Conservation (phyloP, 1,140 invertebrate species). For the Drosophila suzukii region DNA sequence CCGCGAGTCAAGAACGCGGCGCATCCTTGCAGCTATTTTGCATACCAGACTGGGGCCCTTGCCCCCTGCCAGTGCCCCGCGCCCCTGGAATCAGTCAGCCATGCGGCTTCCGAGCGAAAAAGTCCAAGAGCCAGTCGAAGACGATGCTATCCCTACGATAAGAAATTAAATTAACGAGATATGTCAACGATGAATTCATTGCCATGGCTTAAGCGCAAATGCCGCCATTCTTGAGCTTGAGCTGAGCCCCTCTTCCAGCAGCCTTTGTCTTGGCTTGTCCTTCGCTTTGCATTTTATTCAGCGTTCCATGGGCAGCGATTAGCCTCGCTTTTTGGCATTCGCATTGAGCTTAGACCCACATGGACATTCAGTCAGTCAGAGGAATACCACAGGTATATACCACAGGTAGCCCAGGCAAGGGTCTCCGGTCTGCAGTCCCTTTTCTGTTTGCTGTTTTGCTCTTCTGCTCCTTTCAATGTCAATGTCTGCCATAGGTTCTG, state of each 20-base stretch:
- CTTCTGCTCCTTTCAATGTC: conserved; percentile 69
- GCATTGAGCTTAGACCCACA: conserved; percentile 56
- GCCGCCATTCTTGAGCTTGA: conserved; percentile 77
- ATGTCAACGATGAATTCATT: conserved; percentile 85
- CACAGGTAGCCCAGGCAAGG: conserved; percentile 32
- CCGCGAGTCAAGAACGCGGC: conserved; percentile 47
- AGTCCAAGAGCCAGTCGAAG: conserved; percentile 36
- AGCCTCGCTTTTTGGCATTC: conserved; percentile 77
- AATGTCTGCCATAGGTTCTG: conserved; percentile 61
- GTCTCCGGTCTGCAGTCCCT: conserved; percentile 35
- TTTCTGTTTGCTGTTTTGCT: conserved; percentile 19
- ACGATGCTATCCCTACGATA: conserved; percentile 84
- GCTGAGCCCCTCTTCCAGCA: conserved; percentile 8
- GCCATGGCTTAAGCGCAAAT: conserved; percentile 84
- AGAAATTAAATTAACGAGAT: conserved; percentile 85
- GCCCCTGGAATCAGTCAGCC: conserved; percentile 67
- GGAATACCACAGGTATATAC: conserved; percentile 19
- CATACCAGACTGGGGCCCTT: conserved; percentile 66
- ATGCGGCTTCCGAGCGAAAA: conserved; percentile 68
- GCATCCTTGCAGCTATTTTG: conserved; percentile 81
- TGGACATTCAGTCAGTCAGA: conserved; percentile 71
- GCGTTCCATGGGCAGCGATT: conserved; percentile 70
- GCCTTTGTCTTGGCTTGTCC: conserved; percentile 27
- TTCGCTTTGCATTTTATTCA: conserved; percentile 69
- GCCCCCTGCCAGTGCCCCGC: background rate